Percentiles rank a stretch among this genome's conserved stretches.
Conservation (phyloP, 1,140 invertebrate genomes). For the Ips nitidus region DNA sequence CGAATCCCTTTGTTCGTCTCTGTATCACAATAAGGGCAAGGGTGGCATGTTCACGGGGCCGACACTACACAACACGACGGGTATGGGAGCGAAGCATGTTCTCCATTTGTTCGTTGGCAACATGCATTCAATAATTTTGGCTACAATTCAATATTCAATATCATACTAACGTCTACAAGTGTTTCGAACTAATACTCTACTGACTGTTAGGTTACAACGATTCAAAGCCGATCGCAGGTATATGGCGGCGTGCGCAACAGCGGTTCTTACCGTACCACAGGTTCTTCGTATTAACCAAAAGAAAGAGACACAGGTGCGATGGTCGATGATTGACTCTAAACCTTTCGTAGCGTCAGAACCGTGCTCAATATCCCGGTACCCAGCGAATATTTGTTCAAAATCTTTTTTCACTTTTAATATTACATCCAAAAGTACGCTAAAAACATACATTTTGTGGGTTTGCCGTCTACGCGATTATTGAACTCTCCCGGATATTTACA, state of each 20-base stretch:
- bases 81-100: constrained; percentile 38
- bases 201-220: constrained; percentile 50
- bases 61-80: constrained; percentile 44
- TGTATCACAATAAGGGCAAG: constrained; percentile 29
- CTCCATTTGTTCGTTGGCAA: constrained; percentile 42
- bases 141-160: constrained; percentile 47
- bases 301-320: constrained; percentile 39
- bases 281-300: constrained; percentile 32
- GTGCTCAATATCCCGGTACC: constrained; percentile 40
- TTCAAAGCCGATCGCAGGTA: constrained; percentile 48
- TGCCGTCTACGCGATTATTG: constrained; percentile 7
- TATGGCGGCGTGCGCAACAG: constrained; percentile 38
- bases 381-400: constrained; percentile 4
- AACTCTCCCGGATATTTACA: constrained; percentile 1
- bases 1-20: constrained; percentile 37
- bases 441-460: background rate
- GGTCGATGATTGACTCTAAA: constrained; percentile 44
- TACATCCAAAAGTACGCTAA: background rate
- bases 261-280: constrained; percentile 33
- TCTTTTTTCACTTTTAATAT: background rate
- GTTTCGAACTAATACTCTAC: constrained; percentile 54
- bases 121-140: constrained; percentile 39
- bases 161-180: constrained; percentile 53
- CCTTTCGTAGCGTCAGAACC: constrained; percentile 43
- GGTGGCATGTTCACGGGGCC: constrained; percentile 22